Evolutionary conservation across 2,888 invertebrate species (phyloP), one percentile per base, ranked within the genome.

Genomic region (Eristalis arbustorum): DNA sequence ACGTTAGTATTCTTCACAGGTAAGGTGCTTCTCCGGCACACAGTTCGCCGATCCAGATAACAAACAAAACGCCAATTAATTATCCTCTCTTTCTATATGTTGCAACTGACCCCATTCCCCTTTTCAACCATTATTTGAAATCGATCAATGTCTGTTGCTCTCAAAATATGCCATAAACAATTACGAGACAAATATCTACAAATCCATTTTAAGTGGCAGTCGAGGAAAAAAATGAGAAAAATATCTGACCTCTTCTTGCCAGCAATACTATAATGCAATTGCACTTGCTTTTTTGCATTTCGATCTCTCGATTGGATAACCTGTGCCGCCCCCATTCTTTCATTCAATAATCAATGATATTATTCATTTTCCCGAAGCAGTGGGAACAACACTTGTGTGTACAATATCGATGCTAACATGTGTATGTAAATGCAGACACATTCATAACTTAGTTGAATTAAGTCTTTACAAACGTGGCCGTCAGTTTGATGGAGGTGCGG

Each of bases 371-470:
- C 57, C 49, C 25, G 6, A 64, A 69, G 49, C 42, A 22, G 22
- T 69, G 18, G 28, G 69, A 40, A 49, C 37, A 71, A 56, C 18
- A 49, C 18, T n/a, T 8, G 18, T 49, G 49, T 5, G 49, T 49
- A 49, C 49, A 18, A 49, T 49, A 49, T 49, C 49, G 5, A 49
- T 49, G 63, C 28, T 40, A 40, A 57, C 37, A 42, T 22, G 14
- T 42, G 11, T n/a, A 11, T 34, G 42, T 10, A 31, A 14, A 18
- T 18, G 34, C 6, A 11, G 23, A 23, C 61, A 64, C 62, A 34
- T 37, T 73, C 64, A 82, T 82, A 81, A 82, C 64, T 77, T 66
- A 67, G 37, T 61, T 69, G 62, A 82, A 82, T 82, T 87, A 87
- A 82, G 76, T 59, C 71, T 74, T 85, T 61, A 14, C 85, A 59